Evolutionary conservation across 1,140 invertebrate genomes (phyloP), one percentile per base, ranked within the genome.

Genomic region (Danaus plexippus): DNA sequence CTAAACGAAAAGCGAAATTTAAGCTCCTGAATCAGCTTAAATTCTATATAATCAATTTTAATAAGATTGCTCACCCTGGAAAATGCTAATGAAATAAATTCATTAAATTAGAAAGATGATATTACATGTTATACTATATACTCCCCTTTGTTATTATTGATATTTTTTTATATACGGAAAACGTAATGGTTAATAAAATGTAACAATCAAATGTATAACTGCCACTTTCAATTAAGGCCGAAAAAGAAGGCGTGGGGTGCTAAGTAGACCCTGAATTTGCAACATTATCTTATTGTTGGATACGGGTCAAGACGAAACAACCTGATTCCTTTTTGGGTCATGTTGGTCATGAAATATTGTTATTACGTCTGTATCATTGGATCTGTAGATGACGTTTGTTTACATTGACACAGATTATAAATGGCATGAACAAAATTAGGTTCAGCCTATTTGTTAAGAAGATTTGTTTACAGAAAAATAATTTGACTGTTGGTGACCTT

Each of bases 281-380:
- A 66, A 66, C 64, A 71, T 71, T 67, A 65, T 75, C 69, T 70
- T 66, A 65, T 66, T 66, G 64, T 71, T 67, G 50, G 64, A 59
- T 61, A 56, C 55, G 57, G 64, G 58, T 55, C 58, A 52, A 55
- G 67, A 32, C 22, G 55, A 55, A 61, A 52, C 70, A 72, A 75
- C 73, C 76, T 58, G 70, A 66, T 76, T 80, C 59, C 41, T 77
- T 80, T 80, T 78, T 73, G 66, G 80, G 76, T 69, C 72, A 67
- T 59, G 61, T 55, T 60, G 67, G 66, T 74, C 72, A 73, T 73
- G 71, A 78, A 71, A 69, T 78, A 81, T 76, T 71, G 66, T 73
- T 71, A 59, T 53, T 66, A 70, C 10, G 52, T 47, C 43, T 68
- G 57, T 64, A 32, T 75, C 74, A 73, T 73, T 77, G 69, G 72